Evolutionary conservation across 1,140 invertebrate genomes (phyloP), one percentile per base, ranked within the genome.

Genomic region (Phortica variegata): DNA sequence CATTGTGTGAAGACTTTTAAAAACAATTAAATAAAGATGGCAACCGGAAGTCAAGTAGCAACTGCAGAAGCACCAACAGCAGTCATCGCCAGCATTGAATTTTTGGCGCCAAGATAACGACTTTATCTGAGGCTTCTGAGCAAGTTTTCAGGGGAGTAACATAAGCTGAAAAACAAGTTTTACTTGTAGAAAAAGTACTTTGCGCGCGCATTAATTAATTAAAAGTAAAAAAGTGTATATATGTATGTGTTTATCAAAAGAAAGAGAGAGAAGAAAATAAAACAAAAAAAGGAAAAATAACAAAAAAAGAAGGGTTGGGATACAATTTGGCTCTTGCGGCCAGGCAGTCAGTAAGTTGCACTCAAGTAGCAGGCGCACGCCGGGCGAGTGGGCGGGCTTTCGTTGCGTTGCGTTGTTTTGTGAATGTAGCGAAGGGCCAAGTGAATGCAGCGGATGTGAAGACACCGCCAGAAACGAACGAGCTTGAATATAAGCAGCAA

Each of bases 181-280:
- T 60, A 65, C 68, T 71, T 72, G 68, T 72, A 71, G 68, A 72
- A 71, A 63, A 61, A 59, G 62, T 70, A 71, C 66, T 71, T 71
- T 71, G 61, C 66, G 65, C 68, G 71, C 66, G 65, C 68, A 71
- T 71, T 71, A 71, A 71, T 71, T 71, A 71, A 71, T 71, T 71
- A 71, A 71, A 71, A 71, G 72, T 68, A 68, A 68, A 68, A 68
- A 69, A 68, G 63, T 61, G 16, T 31, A 29, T 13, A 39, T 15
- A 38, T 38, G 36, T 19, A 39, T 32, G 37, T 40, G 40, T 44
- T 41, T 38, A 29, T 29, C 33, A 34, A 3, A 34, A n/a, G 56
- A 62, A 63, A 29, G 26, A 29, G 12, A 12, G 6, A 58, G 61
- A 60, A 52, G 47, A 58, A 51, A 53, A 52, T 57, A 45, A 47